Conservation (phyloP, 2,113 vertebrate species). For the Podocnemis expansa region DNA sequence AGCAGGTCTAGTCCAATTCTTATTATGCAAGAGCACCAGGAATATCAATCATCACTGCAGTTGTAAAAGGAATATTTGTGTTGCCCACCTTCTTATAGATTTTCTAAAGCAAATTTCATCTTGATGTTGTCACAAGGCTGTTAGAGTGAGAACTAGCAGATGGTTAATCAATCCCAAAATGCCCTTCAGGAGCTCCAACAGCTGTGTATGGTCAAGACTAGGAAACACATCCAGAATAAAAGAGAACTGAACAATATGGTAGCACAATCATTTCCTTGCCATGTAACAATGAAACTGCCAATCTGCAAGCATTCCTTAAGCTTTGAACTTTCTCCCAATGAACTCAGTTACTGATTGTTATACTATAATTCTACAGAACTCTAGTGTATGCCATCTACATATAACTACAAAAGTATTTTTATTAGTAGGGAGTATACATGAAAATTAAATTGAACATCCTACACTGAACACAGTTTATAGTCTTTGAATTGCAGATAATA, state of each 20-base stretch:
- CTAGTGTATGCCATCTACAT: neutral
- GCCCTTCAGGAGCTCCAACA: constrained; percentile 58
- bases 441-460: constrained; percentile 7
- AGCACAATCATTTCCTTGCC: neutral
- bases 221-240: constrained; percentile 56
- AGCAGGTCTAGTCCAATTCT: constrained; percentile 7
- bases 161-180: constrained; percentile 71
- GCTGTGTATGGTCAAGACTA: constrained; percentile 63
- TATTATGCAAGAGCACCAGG: neutral
- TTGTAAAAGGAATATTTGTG: constrained; percentile 31
- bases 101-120: constrained; percentile 51
- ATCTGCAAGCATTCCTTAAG: constrained; percentile 11
- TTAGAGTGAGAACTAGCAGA: constrained; percentile 65
- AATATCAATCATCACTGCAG: constrained; percentile 17
- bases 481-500: neutral
- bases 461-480: neutral
- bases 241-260: neutral
- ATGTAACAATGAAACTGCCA: neutral
- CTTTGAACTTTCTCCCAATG: constrained; percentile 7
- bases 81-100: neutral
- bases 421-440: neutral
- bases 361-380: neutral
- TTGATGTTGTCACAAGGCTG: constrained; percentile 21
- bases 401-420: neutral
- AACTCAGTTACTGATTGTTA: neutral